These are phyloP conservation scores for Bombus affinis DNA, from an alignment of 1,140 invertebrate genomes.

Conservation along the genomic window DNA sequence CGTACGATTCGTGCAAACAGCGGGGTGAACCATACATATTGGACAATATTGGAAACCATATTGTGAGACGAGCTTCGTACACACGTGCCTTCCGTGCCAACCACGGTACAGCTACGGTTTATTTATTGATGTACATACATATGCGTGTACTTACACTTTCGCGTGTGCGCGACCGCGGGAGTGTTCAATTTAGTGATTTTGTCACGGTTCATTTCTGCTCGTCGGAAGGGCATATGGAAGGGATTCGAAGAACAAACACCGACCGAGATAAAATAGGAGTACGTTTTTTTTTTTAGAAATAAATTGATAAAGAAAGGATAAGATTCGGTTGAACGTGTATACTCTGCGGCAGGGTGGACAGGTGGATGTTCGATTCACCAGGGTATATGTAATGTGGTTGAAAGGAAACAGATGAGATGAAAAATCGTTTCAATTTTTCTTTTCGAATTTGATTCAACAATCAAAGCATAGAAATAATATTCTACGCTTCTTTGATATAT, in stretches of 20 bases:
- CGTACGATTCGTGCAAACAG: slow-evolving; percentile 40
- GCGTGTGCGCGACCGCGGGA: not conserved
- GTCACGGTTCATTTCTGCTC: slow-evolving; percentile 40
- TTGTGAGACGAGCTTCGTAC: slow-evolving; percentile 34
- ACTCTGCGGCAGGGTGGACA: not conserved
- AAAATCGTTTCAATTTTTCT: no score
- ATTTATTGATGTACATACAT: slow-evolving; percentile 42
- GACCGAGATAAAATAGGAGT: not conserved
- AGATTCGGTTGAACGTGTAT: not conserved
- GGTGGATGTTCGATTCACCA: not conserved
- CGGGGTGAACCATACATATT: slow-evolving; percentile 58
- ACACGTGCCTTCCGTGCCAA: not conserved
- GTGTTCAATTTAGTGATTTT: slow-evolving; percentile 50
- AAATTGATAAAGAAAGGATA: not conserved
- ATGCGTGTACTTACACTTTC: not conserved
- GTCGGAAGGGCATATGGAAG: not conserved
- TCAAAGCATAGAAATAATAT: no score
- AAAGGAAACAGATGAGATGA: no score
- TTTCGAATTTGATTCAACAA: no score
- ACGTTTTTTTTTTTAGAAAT: not conserved
- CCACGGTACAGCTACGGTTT: slow-evolving; percentile 8
- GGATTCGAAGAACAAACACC: not conserved
- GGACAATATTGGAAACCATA: slow-evolving; percentile 57
- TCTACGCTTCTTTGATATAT: no score
- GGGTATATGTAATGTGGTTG: no score